Evolutionary conservation across 1,140 invertebrate species (phyloP), one percentile per base, ranked within the genome.

Genomic region (Drosophila sturtevanti): DNA sequence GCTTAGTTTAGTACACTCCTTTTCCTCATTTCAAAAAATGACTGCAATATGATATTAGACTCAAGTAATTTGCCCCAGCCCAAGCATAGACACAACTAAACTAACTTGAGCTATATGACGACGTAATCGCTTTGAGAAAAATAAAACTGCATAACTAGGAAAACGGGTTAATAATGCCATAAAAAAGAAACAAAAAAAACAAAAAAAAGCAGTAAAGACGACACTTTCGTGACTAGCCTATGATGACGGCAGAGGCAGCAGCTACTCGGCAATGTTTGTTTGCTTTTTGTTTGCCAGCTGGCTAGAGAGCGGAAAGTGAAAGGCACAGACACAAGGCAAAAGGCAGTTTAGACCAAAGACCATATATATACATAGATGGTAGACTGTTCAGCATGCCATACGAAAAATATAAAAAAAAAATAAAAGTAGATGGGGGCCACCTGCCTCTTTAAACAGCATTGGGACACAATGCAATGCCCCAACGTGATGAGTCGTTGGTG

Each of bases 81-180:
- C 16, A 38, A 7, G 9, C 41, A 18, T 10, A 44, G 14, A 21
- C 16, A 48, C 16, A 48, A 48, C 72, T 75, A 75, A 70, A 76
- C 65, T 52, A 6, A 31, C 4, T 31, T 31, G 27, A 31, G 27
- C 72, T 56, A 48, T 54, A 1, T 54, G 62, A 11, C 73, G 48
- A 77, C 73, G 73, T 77, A 77, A 75, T 75, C 72, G 80, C 77
- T 60, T 84, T 76, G 75, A 69, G 82, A 76, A 74, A 73, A 60
- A 54, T 38, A 41, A 63, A 69, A 68, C 58, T 35, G 51, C 37
- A 62, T 24, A 77, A 89, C 76, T 87, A 87, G 82, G 82, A 87
- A 87, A 87, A 87, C 82, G 84, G 82, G 82, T 87, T 87, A 89
- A 87, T 87, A 87, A 87, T 89, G 82, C 84, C 79, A 89, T 89